Evolutionary conservation across 2,888 invertebrate species (phyloP), one percentile per base, ranked within the genome.

Genomic region (Deilephila porcellus): DNA sequence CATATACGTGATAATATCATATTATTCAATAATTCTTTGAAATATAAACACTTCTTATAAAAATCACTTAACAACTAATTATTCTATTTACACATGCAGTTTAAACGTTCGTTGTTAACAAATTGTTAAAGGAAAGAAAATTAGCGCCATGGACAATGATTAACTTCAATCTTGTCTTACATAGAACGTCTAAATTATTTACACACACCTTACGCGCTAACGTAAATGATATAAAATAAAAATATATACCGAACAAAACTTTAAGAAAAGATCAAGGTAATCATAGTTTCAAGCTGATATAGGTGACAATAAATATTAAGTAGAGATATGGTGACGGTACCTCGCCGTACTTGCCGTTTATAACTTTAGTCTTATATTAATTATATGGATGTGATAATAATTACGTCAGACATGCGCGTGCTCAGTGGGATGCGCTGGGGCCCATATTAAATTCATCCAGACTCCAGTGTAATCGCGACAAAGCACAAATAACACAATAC

Each of bases 241-340:
- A 63, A 32, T 59, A 71, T 71, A 74, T 52, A 56, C 76, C 75
- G 75, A 75, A 78, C 78, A 80, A 76, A 78, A 81, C 79, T 77
- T 79, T 85, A 93, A 92, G 93, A 93, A 88, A 90, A 92, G 93
- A 93, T 93, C 92, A 93, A 93, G 92, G 90, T 89, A 92, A 93
- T 93, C 93, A 93, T 93, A 92, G 91, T 88, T 81, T 74, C 75
- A 85, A 71, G 71, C 71, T 25, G 6, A 45, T 32, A 64, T 4
- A 74, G 53, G 25, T 29, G 53, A 17, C 19, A 63, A 62, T 71
- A 60, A 37, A 71, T 45, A 63, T 71, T 20, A 53, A 62, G 34
- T 62, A 53, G 45, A 37, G 6, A 45, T n/a, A 56, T 5, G 5
- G 6, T 19, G n/a, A 52, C 19, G 25, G 14, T 32, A 52, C 52